Percentiles rank a stretch among this genome's conserved stretches.
These are phyloP conservation scores for Neocrepidodera transversa DNA, from an alignment of 2,888 invertebrate genomes.

Conservation along the genomic window DNA sequence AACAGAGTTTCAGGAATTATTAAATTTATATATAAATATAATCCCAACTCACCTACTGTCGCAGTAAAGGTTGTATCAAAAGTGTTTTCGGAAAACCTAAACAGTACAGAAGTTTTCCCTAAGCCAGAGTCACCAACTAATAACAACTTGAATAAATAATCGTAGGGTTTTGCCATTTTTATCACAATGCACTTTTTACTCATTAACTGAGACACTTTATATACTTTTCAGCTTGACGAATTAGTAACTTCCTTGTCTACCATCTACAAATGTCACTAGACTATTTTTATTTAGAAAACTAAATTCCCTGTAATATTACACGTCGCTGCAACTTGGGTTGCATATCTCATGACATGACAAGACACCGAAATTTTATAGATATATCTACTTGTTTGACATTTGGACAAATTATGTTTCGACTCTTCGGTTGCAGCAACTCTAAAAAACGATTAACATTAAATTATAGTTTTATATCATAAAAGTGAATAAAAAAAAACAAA, in stretches of 20 bases:
- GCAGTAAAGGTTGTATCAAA: slow-evolving; percentile 96
- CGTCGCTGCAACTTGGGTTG: slow-evolving; percentile 29
- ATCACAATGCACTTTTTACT: slow-evolving; percentile 42
- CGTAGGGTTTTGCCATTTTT: slow-evolving; percentile 93
- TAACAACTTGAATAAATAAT: slow-evolving; percentile 89
- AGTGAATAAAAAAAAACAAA: no score
- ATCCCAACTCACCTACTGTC: slow-evolving; percentile 81
- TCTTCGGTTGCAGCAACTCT: no score
- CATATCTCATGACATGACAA: slow-evolving; percentile 7
- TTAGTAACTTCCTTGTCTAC: slow-evolving; percentile 33
- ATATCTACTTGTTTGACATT: no score
- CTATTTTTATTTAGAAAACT: slow-evolving; percentile 31
- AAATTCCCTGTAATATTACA: slow-evolving; percentile 31
- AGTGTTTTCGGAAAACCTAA: slow-evolving; percentile 94
- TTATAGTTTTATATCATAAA: no score
- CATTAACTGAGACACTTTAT: slow-evolving; percentile 40
- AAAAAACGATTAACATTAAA: no score
- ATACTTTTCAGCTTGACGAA: slow-evolving; percentile 37
- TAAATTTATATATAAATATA: slow-evolving; percentile 32
- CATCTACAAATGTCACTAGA: slow-evolving; percentile 37
- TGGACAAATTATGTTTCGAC: no score
- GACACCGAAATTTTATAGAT: no score
- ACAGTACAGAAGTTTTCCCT: slow-evolving; percentile 93
- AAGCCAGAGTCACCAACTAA: slow-evolving; percentile 94
- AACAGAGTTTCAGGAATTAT: background rate